These are phyloP conservation scores for Graptemys geographica DNA, from an alignment of 2,797 vertebrate species.

Conservation along the genomic window DNA sequence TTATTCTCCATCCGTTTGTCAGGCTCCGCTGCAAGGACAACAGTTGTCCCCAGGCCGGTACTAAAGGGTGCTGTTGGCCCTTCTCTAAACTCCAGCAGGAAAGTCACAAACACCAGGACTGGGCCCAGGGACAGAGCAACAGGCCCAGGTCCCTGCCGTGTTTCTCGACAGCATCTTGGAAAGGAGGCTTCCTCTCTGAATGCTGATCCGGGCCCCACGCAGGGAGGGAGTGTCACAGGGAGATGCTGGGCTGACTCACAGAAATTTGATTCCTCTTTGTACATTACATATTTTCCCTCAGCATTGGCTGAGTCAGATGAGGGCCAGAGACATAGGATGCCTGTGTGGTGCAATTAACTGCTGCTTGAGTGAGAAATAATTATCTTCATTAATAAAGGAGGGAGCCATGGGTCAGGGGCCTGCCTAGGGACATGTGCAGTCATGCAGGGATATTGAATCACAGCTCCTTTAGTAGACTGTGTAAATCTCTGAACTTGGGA, in stretches of 20 bases:
- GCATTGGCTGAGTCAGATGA: accelerated
- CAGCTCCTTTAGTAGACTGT: neutral
- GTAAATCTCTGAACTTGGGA: neutral
- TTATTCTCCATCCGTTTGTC: too few species aligned
- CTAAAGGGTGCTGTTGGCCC: neutral
- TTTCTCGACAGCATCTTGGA: neutral
- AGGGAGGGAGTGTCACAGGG: neutral
- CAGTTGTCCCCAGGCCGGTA: neutral
- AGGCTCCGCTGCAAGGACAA: neutral
- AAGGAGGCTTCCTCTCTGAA: neutral
- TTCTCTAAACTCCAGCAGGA: neutral
- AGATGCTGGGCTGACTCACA: neutral
- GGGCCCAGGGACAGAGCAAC: too few species aligned
- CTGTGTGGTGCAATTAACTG: neutral
- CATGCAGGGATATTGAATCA: slow-evolving; percentile 33
- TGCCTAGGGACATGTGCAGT: slow-evolving; percentile 17
- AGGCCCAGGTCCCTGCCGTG: neutral
- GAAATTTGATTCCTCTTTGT: neutral
- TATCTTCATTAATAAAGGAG: neutral
- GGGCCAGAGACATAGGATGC: neutral
- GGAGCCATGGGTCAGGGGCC: neutral
- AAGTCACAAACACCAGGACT: neutral
- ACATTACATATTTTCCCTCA: accelerated
- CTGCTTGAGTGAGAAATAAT: neutral
- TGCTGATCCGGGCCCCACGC: neutral